phyloP scores from a whole-genome alignment of 2,888 invertebrate species.

The Stenodema calcarata region DNA sequence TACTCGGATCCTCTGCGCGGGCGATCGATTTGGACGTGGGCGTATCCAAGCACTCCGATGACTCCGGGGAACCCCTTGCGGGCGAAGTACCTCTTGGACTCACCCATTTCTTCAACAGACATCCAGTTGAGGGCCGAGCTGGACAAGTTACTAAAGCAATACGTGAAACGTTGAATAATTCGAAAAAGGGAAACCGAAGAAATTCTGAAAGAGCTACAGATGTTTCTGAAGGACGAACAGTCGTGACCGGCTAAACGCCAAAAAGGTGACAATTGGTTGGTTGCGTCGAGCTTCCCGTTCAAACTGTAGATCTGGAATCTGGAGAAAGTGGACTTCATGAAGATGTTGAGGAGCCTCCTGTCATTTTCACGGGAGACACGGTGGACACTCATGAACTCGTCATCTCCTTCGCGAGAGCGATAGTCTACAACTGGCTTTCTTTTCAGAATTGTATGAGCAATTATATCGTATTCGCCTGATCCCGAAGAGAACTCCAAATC shows the following conservation, averaged over 20 bases:
- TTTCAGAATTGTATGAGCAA: neutral
- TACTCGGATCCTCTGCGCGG: neutral
- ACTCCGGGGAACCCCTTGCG: neutral
- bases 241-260: conserved; percentile 15
- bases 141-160: conserved; percentile 23
- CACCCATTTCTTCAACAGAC: neutral
- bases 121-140: neutral
- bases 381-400: neutral
- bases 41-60: neutral
- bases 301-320: neutral
- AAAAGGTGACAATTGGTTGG: neutral
- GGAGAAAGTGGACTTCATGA: neutral
- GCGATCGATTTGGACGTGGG: conserved; percentile 17
- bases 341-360: neutral
- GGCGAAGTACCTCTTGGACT: neutral
- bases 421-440: neutral
- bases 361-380: neutral
- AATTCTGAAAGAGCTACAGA: neutral
- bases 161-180: neutral
- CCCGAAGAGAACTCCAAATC: neutral
- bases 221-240: neutral
- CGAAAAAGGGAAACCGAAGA: neutral
- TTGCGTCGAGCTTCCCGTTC: neutral
- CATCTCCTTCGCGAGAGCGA: neutral
- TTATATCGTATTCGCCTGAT: neutral